Evolutionary conservation across 2,888 invertebrate genomes (phyloP), one percentile per base, ranked within the genome.

Genomic region (Oscheius myriophilus): DNA sequence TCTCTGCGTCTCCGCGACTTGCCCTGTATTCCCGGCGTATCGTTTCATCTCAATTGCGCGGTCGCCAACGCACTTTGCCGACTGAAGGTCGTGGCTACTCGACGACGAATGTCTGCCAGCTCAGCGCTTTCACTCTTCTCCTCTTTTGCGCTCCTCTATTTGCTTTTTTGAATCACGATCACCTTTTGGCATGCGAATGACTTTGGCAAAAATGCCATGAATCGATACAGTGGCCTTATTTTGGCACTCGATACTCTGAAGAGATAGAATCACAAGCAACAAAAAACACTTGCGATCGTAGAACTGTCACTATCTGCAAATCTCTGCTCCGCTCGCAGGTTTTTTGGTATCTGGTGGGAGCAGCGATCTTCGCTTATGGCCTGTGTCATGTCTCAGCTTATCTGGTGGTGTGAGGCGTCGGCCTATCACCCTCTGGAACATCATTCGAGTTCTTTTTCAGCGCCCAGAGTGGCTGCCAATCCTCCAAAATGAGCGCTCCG

Each of bases 51-150:
- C 63, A 63, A 63, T 63, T 52, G 52, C 63, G 45, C 57, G 52
- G 51, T 52, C 63, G 63, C 53, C 63, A 63, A 63, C 63, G 63
- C 63, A 63, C 63, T 63, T 63, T 63, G 63, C 51, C 63, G 53
- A 49, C 52, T 63, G 63, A 63, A 63, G 63, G 63, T 63, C 63
- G 63, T 63, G 63, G 52, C 45, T 25, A 42, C 63, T 41, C 52
- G 52, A 12, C 51, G 33, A 33, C 43, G 58, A 18, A 49, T 26
- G 57, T 59, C 46, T 33, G 61, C 61, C 61, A 61, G 61, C 61
- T 61, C 61, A 61, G 46, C 61, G 26, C 59, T 45, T 45, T 46
- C 46, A 16, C 46, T 49, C 18, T 23, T 45, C 23, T 14, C 12
- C 21, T 49, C 33, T 61, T 14, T 11, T 42, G 23, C 18, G 18